Evolutionary conservation across 2,797 vertebrate genomes (phyloP), one percentile per base, ranked within the genome.

Genomic region (Micromesistius poutassou): DNA sequence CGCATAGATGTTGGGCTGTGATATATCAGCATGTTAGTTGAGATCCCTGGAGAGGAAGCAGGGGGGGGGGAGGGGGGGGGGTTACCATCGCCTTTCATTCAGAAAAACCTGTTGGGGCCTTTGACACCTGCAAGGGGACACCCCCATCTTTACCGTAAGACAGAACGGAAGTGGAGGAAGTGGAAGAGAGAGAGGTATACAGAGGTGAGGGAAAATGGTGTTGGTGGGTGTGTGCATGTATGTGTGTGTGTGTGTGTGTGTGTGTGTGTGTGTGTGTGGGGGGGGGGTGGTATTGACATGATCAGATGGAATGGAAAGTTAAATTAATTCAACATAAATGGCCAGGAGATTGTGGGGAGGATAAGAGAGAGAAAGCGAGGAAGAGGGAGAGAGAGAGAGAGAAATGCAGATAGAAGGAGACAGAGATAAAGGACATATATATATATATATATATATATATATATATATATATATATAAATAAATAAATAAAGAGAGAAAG

Each of bases 21-120:
- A 92, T 93, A 88, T 89, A 91, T 92, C 87, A 89, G 83, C 82
- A 66, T 81, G 82, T 90, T 89, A 89, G 72, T 80, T 77, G 77
- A 84, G 89, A 89, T 90, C 88, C 46, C 46, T 22, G 16, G 46
- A 50, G 40, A 7, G 35, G 35, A 36, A 36, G 35, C 33, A 8
- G 2, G 40, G 40, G 13, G 40, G 82, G 71, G 71, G 81, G 40
- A 9, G 40, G 40, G 13, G 40, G 82, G 71, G 71, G 81, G 42
- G 82, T 90, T 89, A 87, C 75, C 84, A 81, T 91, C 86, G 77
- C 86, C 86, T 77, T 86, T 90, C 84, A 10, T 16, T 82, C 75
- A 78, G 77, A 87, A 82, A 77, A 81, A 86, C 86, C 78, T 81
- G 80, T 62, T 42, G 79, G 77, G 78, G 76, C 46, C 28, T 85